These are phyloP conservation scores for Nixonia krombeini DNA, from an alignment of 1,140 invertebrate species.

Conservation along the genomic window DNA sequence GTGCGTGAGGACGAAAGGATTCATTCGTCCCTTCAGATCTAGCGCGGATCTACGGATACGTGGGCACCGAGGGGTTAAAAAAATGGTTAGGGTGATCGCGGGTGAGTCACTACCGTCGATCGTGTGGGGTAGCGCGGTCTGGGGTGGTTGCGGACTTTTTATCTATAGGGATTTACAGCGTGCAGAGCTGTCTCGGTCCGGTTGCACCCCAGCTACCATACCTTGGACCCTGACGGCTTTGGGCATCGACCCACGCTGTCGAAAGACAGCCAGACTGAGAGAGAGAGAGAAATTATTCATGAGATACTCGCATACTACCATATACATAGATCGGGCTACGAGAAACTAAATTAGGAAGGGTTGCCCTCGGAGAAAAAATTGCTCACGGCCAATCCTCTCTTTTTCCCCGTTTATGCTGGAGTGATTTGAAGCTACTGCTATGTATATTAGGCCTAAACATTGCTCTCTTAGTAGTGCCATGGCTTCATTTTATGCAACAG, in stretches of 20 bases:
- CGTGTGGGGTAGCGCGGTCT: slow-evolving; percentile 56
- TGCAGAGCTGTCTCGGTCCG: slow-evolving; percentile 55
- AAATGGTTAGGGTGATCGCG: slow-evolving; percentile 63
- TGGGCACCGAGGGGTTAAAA: slow-evolving; percentile 59
- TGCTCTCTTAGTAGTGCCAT: too few species aligned
- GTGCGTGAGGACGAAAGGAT: slow-evolving; percentile 59
- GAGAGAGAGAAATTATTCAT: slow-evolving; percentile 64
- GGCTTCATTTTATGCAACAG: too few species aligned
- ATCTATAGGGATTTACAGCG: slow-evolving; percentile 67
- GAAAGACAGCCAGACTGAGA: slow-evolving; percentile 26
- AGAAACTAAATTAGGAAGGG: slow-evolving; percentile 51
- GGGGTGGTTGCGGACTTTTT: slow-evolving; percentile 63
- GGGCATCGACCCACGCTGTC: slow-evolving; percentile 51
- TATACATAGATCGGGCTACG: slow-evolving; percentile 32
- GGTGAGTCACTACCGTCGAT: slow-evolving; percentile 58
- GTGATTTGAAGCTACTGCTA: slow-evolving; percentile 11
- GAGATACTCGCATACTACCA: slow-evolving; percentile 62
- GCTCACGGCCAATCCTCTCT: slow-evolving; percentile 19
- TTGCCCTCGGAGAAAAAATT: slow-evolving; percentile 34
- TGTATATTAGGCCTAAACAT: not conserved
- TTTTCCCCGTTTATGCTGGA: slow-evolving; percentile 2
- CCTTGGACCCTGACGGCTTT: slow-evolving; percentile 44
- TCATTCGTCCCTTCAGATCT: slow-evolving; percentile 52
- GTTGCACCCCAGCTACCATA: slow-evolving; percentile 55
- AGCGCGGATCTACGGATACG: slow-evolving; percentile 52